A percentile compares a stretch with the other conserved stretches of the same genome.
Evolutionary conservation across 2,797 vertebrate species (phyloP).

Genomic region (Anguilla megastoma): DNA sequence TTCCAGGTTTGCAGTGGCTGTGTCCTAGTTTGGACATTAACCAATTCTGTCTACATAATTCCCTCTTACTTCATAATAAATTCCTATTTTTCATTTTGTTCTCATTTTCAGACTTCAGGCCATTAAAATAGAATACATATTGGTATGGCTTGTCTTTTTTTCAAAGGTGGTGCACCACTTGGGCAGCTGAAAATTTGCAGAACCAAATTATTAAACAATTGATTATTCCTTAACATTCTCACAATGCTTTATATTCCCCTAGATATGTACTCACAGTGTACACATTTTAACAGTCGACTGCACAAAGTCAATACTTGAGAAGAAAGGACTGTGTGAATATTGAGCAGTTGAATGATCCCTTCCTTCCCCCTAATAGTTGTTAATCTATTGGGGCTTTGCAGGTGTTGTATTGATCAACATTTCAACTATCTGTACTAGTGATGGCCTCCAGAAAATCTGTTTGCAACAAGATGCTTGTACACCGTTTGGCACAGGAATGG

Average conservation of each 20-base stretch:
- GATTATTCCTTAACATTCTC: conserved; percentile 37
- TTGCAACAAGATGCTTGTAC: conserved; percentile 3
- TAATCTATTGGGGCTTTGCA: conserved; percentile 23
- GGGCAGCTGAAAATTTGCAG: not conserved
- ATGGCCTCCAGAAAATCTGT: conserved; percentile 21
- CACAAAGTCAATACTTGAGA: not conserved
- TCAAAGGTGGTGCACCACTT: not conserved
- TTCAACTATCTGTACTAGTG: conserved; percentile 9
- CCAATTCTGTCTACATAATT: conserved; percentile 20
- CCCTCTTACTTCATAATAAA: conserved; percentile 28
- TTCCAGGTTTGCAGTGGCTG: conserved; percentile 38
- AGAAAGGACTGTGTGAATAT: not conserved
- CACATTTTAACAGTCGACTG: conserved; percentile 26
- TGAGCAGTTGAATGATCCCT: conserved; percentile 16
- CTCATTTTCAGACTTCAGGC: conserved; percentile 39
- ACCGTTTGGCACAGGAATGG: conserved; percentile 20
- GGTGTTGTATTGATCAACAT: conserved; percentile 25
- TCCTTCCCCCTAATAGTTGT: not conserved
- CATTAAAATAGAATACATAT: not conserved
- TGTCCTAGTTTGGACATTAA: conserved; percentile 22
- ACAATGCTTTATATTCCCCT: conserved; percentile 25
- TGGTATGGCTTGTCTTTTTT: conserved; percentile 7
- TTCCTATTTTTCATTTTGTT: conserved; percentile 27
- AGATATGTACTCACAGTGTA: not conserved
- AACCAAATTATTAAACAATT: conserved; percentile 11